These are phyloP conservation scores for Cliona cf. orientalis DNA, from an alignment of 37 sponge, comb jelly and placozoan species.

Conservation along the genomic window DNA sequence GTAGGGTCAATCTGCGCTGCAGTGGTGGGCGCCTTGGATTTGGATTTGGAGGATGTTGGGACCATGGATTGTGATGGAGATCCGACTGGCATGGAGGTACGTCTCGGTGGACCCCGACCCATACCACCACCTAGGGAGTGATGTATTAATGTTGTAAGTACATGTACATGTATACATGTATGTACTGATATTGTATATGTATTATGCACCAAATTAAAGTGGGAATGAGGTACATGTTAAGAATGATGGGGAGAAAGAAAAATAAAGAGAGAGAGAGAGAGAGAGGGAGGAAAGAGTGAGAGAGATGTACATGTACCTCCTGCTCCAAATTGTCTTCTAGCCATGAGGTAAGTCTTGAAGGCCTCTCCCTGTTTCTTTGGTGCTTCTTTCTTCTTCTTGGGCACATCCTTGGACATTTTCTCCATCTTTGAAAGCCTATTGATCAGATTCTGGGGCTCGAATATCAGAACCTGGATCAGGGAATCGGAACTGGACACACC, in stretches of 20 bases:
- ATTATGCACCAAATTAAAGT: too few species aligned
- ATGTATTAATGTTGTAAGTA: neutral
- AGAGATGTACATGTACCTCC: too few species aligned
- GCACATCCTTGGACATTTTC: constrained; percentile 26
- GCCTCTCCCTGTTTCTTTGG: constrained; percentile 50
- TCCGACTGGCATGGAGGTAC: neutral
- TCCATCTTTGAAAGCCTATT: constrained; percentile 50
- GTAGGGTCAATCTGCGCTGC: neutral
- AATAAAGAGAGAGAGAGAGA: too few species aligned
- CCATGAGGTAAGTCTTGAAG: constrained; percentile 61
- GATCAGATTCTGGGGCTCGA: constrained; percentile 75
- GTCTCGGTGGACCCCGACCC: neutral
- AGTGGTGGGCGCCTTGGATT: neutral
- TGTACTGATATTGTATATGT: neutral
- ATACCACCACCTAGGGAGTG: neutral
- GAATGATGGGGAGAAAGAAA: too few species aligned
- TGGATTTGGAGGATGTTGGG: neutral
- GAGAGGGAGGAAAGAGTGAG: too few species aligned
- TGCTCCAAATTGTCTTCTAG: constrained; percentile 54
- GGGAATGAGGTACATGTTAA: too few species aligned
- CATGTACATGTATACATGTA: neutral
- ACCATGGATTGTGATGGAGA: too few species aligned
- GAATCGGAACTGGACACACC: constrained; percentile 22
- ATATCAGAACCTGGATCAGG: constrained; percentile 52
- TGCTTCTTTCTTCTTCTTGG: constrained; percentile 14